A percentile compares a stretch with the other conserved stretches of the same genome.
phyloP scores from a whole-genome alignment of 2,888 invertebrate species.

The Atherix ibis region DNA sequence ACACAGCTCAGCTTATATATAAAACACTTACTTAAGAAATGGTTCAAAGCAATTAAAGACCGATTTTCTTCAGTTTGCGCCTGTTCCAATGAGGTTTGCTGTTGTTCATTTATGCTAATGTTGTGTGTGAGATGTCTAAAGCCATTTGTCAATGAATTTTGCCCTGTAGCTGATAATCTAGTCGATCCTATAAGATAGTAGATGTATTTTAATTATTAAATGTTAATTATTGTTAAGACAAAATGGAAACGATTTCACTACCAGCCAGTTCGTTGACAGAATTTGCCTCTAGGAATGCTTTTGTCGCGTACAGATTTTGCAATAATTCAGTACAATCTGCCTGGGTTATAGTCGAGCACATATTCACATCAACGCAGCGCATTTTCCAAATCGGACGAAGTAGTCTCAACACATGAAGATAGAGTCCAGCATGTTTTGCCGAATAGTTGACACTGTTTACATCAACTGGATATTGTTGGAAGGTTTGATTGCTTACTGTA shows the following conservation, averaged over 20 bases:
- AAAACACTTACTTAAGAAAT: slow-evolving; percentile 41
- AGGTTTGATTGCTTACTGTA: slow-evolving; percentile 5
- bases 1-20: too few relatives aligned
- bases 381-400: slow-evolving; percentile 78
- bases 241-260: slow-evolving; percentile 7
- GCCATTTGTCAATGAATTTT: slow-evolving; percentile 15
- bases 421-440: slow-evolving; percentile 85
- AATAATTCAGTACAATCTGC: slow-evolving; percentile 59
- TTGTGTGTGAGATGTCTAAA: slow-evolving; percentile 18
- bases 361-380: slow-evolving; percentile 53
- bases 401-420: slow-evolving; percentile 77
- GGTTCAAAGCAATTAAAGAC: slow-evolving; percentile 59
- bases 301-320: slow-evolving; percentile 56
- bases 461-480: slow-evolving; percentile 15
- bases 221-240: too few relatives aligned
- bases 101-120: slow-evolving; percentile 18
- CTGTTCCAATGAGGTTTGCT: slow-evolving; percentile 30
- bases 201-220: too few relatives aligned
- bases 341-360: slow-evolving; percentile 49
- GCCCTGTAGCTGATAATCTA: too few relatives aligned
- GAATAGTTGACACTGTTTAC: slow-evolving; percentile 37
- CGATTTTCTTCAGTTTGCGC: slow-evolving; percentile 51
- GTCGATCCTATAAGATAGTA: too few relatives aligned
- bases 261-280: slow-evolving; percentile 33
- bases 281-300: slow-evolving; percentile 56